Evolutionary conservation across 2,113 vertebrate genomes (phyloP).

Genomic region (Mormoops blainvillei): DNA sequence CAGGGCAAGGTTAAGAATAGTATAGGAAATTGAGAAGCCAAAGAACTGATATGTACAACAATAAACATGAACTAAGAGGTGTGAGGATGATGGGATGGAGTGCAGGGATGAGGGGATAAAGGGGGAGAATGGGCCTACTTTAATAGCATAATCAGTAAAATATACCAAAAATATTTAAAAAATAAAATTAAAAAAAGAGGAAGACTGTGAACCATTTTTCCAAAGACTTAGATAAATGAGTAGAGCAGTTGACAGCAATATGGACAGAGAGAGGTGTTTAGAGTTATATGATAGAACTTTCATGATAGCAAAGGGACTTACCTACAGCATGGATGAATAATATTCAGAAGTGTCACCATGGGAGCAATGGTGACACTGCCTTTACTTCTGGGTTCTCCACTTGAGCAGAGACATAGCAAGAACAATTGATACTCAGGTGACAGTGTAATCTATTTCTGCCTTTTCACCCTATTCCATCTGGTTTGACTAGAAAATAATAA

Average conservation of each 20-base stretch:
- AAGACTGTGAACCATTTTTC: neutral
- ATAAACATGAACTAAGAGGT: too few relatives aligned
- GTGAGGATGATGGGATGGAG: too few relatives aligned
- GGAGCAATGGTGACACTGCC: neutral
- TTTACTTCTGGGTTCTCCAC: neutral
- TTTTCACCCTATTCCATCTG: neutral
- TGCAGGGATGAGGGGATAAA: too few relatives aligned
- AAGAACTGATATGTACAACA: too few relatives aligned
- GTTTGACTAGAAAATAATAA: slow-evolving; percentile 4
- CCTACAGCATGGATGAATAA: neutral
- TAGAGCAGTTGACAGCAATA: neutral
- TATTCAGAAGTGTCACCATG: neutral
- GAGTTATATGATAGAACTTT: neutral
- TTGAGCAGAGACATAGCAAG: neutral
- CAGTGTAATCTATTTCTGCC: neutral
- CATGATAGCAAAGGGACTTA: neutral
- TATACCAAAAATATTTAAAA: too few relatives aligned
- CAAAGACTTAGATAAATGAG: neutral
- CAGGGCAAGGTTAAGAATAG: too few relatives aligned
- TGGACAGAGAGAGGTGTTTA: neutral
- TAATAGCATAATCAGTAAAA: too few relatives aligned
- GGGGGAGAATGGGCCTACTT: too few relatives aligned
- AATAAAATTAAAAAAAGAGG: too few relatives aligned
- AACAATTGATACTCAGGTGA: neutral
- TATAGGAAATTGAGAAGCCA: too few relatives aligned